Percentiles rank a stretch among this genome's conserved stretches.
Conservation (phyloP, 2,797 vertebrate species). For the Dendrocincla fuliginosa region DNA sequence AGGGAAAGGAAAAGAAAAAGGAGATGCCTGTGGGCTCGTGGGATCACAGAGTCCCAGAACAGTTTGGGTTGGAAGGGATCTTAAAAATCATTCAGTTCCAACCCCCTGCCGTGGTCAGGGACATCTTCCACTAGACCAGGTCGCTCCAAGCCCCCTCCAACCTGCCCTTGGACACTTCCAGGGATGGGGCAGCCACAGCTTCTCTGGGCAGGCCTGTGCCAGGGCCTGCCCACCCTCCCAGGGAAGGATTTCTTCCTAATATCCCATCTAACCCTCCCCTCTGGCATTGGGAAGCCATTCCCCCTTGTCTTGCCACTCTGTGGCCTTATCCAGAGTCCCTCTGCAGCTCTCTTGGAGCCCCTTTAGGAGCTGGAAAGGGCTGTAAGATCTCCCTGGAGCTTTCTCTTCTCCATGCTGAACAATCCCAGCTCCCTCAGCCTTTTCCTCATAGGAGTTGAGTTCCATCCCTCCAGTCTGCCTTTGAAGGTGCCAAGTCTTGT, state of each 20-base stretch:
- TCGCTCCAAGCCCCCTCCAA: fast-evolving
- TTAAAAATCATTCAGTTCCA: background rate
- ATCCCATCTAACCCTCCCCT: background rate
- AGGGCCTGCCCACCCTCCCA: fast-evolving
- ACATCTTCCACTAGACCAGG: background rate
- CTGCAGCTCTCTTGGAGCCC: background rate
- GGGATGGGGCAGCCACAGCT: background rate
- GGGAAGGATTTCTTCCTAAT: background rate
- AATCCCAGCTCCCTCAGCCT: background rate
- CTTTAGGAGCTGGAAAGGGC: background rate
- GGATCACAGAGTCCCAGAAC: background rate
- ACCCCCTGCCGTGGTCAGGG: background rate
- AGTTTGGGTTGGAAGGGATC: background rate
- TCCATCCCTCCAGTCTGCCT: background rate
- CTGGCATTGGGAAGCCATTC: background rate
- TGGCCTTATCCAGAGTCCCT: background rate
- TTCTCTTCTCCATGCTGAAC: background rate
- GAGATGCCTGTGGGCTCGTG: background rate
- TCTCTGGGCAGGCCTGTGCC: fast-evolving
- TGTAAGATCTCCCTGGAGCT: background rate
- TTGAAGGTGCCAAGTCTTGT: background rate
- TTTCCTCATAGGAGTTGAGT: background rate
- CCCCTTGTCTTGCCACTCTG: background rate
- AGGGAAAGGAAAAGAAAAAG: background rate
- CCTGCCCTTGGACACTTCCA: background rate